Evolutionary conservation across 2,797 vertebrate species (phyloP), one percentile per base, ranked within the genome.

Genomic region (Crypturellus tataupa): DNA sequence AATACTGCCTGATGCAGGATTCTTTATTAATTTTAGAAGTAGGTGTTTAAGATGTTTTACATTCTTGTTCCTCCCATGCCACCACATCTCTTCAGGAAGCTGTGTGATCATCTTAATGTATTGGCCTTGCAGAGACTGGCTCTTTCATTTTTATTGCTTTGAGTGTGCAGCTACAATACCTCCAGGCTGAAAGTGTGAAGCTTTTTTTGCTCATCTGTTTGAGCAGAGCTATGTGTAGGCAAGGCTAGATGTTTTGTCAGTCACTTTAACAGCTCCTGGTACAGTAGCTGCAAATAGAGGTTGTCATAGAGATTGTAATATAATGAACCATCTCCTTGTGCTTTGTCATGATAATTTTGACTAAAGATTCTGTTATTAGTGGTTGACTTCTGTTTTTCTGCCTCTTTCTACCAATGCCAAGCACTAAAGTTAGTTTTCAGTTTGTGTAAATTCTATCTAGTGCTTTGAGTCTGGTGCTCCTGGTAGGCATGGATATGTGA

Each of bases 301-400:
- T 79, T 94, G 69, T 89, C 90, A 76, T 72, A 70, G 94, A 94
- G 87, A 89, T 77, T 47, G 23, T 53, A 65, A 29, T 33, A 33
- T 33, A 39, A 29, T 20, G 47, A 71, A 59, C 5, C 2, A 47
- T 81, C n/a, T 93, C 86, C 20, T 10, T 63, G 63, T 93, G 42
- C 80, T 85, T 87, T 31, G 14, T 86, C 70, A 20, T 49, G 67
- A 63, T 87, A 56, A 76, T 94, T 89, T 59, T 75, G 47, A 69
- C n/a, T 60, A 23, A 31, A 24, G 46, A 65, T 35, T 76, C 62
- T 71, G 4, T 80, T 71, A 55, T 37, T 49, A 42, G 21, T 59
- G 17, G n/a, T 65, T 20, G 19, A 1, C 1, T 16, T 94, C 39
- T 53, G 49, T 6, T 78, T 85, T 87, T 65, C 33, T 92, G 23